Base-by-base conservation (phyloP, 2,797 vertebrate genomes). In the Protonibea diacanthus region DNA sequence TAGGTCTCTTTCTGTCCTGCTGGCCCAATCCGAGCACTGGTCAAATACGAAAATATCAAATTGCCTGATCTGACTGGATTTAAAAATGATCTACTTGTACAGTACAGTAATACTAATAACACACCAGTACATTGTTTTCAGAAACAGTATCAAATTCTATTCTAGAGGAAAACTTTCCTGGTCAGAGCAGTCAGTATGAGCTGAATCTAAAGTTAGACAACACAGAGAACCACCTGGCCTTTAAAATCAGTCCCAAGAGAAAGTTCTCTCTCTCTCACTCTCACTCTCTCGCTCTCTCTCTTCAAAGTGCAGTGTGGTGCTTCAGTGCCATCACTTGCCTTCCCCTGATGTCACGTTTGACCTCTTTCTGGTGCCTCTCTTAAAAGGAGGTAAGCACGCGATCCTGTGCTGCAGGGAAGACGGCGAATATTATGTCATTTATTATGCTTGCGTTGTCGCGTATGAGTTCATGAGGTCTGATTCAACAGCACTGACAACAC, bases 321-420 rank as follows among this genome's bases (percentile, higher is more conserved):
- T 79, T 81, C 80, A 23, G 71, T 80, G 79, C 89, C 86, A 79
- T 86, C 89, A 79, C 90, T 91, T 85, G 88, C 87, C 84, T 89
- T 85, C 70, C 78, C 78, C 84, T 80, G 80, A 91, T 92, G 92
- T 92, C 93, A 93, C 76, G 89, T 93, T 91, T 94, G 94, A 94
- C 92, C 94, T 94, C 90, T 85, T 93, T 94, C 81, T 87, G 82
- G 79, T 86, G 85, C 81, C 23, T 91, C 91, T 75, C 77, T 89
- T 92, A 92, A 93, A 91, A 91, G 90, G 86, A 90, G 77, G 82
- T 60, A 91, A 66, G 90, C 93, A 94, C 91, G 91, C 93, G 47
- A 94, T 87, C 44, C 79, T 73, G 71, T n/a, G 77, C 89, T 76
- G 78, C 76, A 61, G 85, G 72, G 73, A 67, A 58, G 71, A 81